Evolutionary conservation across 2,888 invertebrate species (phyloP), one percentile per base, ranked within the genome.

Genomic region (Acrocyrtus sp.): DNA sequence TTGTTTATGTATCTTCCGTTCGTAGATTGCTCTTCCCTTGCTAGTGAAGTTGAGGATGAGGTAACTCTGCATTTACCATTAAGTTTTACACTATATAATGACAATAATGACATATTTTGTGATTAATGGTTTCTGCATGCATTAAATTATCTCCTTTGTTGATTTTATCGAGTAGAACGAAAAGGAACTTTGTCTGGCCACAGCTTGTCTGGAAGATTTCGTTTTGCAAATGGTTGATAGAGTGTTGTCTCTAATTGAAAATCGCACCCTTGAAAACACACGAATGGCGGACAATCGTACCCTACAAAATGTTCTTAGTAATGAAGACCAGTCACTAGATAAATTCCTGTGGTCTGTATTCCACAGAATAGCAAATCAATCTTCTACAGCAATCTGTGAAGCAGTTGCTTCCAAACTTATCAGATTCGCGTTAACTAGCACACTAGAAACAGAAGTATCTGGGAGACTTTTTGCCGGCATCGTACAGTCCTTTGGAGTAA

Each of bases 151-250:
- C n/a, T 51, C 22, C 5, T n/a, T 24, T 10, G 6, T 24, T 51
- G 34, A 41, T 39, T 12, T n/a, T n/a, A n/a, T n/a, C n/a, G n/a
- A n/a, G n/a, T 27, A 88, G 86, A 90, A 91, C 72, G 95, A 96
- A 82, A 83, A 83, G 72, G 87, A 88, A 74, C 81, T 88, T 6
- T 95, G 95, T 83, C 91, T 91, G 78, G 90, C 92, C 0, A 93
- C 95, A 0, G 93, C 94, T 0, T 90, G 91, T 80, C 90, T 96
- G 81, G 95, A 96, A 85, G 94, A 95, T 83, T 96, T 96, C 82
- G 90, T 96, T 1, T 84, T 94, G 1, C 91, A 94, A 82, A 92
- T 94, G 82, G 85, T 96, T 80, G 95, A 95, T 82, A 89, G 91
- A 82, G 86, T 92, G 73, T 91, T 92, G 82, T 83, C 86, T 1